Evolutionary conservation across 2,113 vertebrate genomes (phyloP), one percentile per base, ranked within the genome.

Genomic region (Myanophis thanlyinensis): DNA sequence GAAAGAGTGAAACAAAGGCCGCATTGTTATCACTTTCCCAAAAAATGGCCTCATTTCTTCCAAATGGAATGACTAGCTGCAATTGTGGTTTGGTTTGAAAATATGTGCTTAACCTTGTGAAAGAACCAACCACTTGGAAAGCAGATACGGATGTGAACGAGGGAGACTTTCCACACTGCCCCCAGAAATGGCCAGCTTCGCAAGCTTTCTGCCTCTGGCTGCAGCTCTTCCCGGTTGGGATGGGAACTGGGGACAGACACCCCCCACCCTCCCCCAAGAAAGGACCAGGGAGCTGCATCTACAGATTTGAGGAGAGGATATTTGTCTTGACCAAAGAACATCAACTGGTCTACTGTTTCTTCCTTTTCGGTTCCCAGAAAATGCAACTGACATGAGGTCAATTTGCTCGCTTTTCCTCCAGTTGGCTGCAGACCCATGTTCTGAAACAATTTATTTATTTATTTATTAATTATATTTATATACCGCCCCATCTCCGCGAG

Each of bases 11-110:
- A 96, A 97, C 96, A 97, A 97, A 97, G 96, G 94, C 94, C 53
- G 91, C 96, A 96, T 97, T 97, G 93, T 97, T 97, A 96, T 97
- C 93, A 97, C 94, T 95, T 97, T 96, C 94, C 95, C 94, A 97
- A 95, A 95, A 90, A 59, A 49, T 95, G 62, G 93, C 94, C 95
- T 95, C 80, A 73, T 91, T 94, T 96, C 95, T 96, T 96, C 94
- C 97, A 96, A 94, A 92, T 88, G 95, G 94, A 95, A 95, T 95
- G 95, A 96, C 85, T 92, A 56, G 89, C 92, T 95, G 92, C 93
- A 95, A 46, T 94, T 97, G 94, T 97, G 96, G 96, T 97, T 96
- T 96, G 95, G n/a, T 93, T 95, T 94, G 93, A 94, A 95, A 96
- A 96, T 96, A 95, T 96, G 96, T 96, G 93, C 94, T 96, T 95